phyloP scores from a whole-genome alignment of 2,113 vertebrate species.

The Tympanuchus pallidicinctus region DNA sequence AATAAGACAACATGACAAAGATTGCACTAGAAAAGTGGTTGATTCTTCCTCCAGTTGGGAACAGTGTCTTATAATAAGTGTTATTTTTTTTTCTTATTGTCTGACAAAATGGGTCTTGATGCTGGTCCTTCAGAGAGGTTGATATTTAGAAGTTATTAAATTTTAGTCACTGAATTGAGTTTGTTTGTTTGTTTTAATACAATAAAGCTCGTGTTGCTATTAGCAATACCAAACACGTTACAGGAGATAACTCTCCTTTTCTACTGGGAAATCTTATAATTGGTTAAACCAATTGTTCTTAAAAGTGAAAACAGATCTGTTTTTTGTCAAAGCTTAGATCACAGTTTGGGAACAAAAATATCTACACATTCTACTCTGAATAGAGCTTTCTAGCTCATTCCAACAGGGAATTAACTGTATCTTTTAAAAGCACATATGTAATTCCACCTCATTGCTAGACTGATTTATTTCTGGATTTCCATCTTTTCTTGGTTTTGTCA shows the following conservation, averaged over 20 bases:
- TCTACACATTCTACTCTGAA: not conserved
- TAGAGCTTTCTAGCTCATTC: not conserved
- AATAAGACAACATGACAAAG: not conserved
- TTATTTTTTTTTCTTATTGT: not conserved
- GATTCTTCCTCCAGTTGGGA: not conserved
- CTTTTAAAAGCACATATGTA: not conserved
- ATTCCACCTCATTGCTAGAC: not conserved
- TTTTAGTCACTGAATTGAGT: not conserved
- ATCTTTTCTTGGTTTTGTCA: not conserved
- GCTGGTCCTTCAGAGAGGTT: not conserved
- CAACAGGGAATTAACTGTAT: not conserved
- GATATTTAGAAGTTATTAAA: not conserved
- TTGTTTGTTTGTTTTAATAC: not conserved
- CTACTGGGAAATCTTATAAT: not conserved
- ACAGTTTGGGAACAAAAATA: not conserved
- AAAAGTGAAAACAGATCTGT: not conserved
- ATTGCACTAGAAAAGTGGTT: not conserved
- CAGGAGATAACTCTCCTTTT: not conserved
- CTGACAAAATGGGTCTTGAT: not conserved
- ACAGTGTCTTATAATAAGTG: not conserved
- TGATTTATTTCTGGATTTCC: not conserved
- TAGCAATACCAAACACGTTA: not conserved
- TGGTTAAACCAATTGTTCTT: not conserved
- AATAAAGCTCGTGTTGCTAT: not conserved
- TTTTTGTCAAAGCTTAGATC: too few relatives aligned